Percentiles rank a stretch among this genome's conserved stretches.
phyloP scores from a whole-genome alignment of 2,113 vertebrate species.

The Alectura lathami region DNA sequence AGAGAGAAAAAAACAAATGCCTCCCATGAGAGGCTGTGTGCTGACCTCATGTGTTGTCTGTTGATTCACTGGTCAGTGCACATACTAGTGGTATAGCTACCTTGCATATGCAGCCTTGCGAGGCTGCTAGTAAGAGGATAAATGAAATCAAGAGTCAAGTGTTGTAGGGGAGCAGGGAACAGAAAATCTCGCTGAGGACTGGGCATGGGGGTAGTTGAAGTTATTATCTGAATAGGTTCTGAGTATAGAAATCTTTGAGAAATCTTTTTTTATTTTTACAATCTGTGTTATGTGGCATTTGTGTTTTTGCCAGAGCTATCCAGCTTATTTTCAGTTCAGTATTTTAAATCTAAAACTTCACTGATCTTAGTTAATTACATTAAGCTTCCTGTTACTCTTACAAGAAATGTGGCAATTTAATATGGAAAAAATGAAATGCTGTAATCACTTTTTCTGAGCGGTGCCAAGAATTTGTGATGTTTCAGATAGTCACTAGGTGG shows the following conservation, averaged over 20 bases:
- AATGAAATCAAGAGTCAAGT: background rate
- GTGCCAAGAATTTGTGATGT: background rate
- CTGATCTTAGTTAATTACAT: background rate
- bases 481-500: background rate
- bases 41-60: background rate
- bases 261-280: background rate
- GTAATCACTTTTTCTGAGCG: background rate
- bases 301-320: background rate
- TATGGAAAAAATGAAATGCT: background rate
- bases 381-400: background rate
- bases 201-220: background rate
- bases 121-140: background rate
- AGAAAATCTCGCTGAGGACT: background rate
- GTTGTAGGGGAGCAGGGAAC: background rate
- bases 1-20: background rate
- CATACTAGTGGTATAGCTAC: background rate
- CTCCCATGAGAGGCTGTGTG: background rate
- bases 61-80: background rate
- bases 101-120: background rate
- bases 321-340: background rate
- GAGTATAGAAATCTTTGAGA: background rate
- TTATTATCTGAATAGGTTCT: background rate
- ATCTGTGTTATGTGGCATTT: background rate
- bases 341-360: background rate
- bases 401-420: fast-evolving